Base-by-base conservation (phyloP, 2,113 vertebrate species). In the Chloropsis cyanopogon region DNA sequence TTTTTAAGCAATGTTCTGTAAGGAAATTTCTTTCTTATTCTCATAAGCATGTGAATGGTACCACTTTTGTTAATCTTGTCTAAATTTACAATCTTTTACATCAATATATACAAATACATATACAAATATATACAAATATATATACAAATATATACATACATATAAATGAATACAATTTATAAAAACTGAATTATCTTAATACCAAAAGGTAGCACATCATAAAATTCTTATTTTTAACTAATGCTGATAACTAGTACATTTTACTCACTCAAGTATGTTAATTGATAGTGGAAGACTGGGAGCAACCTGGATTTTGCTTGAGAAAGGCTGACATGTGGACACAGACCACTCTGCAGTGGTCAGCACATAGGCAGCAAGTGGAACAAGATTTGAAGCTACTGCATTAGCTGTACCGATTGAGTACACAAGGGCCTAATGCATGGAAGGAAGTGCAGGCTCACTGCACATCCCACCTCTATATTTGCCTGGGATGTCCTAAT, bases 401-500 rank as follows among this genome's bases (percentile, higher is more conserved):
- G 7, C 65, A 21, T 69, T 25, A 54, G 22, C 53, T 44, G 18
- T 54, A 21, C 28, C 1, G 2, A 41, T 16, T 0, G 4, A 29
- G 6, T 29, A 65, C 2, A 4, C 28, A 35, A 35, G 11, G 6
- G 22, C 46, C 9, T 39, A 44, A 14, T 7, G 14, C n/a, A 18
- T 7, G 25, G 8, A 53, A 59, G 53, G 53, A 41, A 19, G 35
- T 28, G 11, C 2, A 37, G 33, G 28, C 10, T 44, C 42, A 19
- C 14, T 35, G 9, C 4, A 9, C 2, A 4, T 24, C 12, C 14
- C 3, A 5, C 19, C 28, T 25, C 11, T 31, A 0, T 20, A 29
- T 28, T 23, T 89, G 25, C 29, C 53, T 28, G 35, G 56, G 12
- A 20, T n/a, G 3, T 19, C 19, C 26, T 26, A 29, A 26, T 47